phyloP scores from a whole-genome alignment of 2,113 vertebrate genomes.

The Aleadryas rufinucha region DNA sequence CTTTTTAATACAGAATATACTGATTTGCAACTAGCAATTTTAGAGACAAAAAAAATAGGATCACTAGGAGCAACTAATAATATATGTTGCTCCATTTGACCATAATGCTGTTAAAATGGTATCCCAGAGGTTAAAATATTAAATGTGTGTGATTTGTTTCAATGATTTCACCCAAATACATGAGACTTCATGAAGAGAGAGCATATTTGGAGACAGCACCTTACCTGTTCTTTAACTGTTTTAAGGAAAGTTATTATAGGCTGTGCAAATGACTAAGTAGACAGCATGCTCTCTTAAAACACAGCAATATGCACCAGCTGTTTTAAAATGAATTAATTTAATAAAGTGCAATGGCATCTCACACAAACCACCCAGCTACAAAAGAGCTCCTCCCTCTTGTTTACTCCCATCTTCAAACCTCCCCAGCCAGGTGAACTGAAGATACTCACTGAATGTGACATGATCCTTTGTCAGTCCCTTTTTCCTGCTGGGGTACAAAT shows the following conservation, averaged over 20 bases:
- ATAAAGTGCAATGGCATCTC: not conserved
- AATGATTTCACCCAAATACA: not conserved
- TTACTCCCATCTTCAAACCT: not conserved
- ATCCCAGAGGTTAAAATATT: not conserved
- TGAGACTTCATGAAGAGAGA: not conserved
- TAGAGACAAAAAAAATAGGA: not conserved
- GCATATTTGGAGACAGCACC: not conserved
- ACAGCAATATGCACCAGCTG: not conserved
- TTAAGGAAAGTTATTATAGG: not conserved
- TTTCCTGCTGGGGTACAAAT: conserved; percentile 87
- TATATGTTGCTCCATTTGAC: not conserved
- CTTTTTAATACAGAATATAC: not conserved
- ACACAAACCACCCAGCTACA: not conserved
- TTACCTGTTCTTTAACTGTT: not conserved
- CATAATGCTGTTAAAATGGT: not conserved
- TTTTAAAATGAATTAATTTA: not conserved
- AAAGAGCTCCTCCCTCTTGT: not conserved
- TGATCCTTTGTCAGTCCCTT: conserved; percentile 87
- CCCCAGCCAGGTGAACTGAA: not conserved
- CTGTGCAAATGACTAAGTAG: not conserved
- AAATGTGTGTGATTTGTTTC: not conserved
- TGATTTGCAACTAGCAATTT: not conserved
- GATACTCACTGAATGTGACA: conserved; percentile 78
- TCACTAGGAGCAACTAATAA: not conserved
- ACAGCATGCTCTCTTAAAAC: fast-evolving